Conservation (phyloP, 2,113 vertebrate genomes). For the Pungitius pungitius region DNA sequence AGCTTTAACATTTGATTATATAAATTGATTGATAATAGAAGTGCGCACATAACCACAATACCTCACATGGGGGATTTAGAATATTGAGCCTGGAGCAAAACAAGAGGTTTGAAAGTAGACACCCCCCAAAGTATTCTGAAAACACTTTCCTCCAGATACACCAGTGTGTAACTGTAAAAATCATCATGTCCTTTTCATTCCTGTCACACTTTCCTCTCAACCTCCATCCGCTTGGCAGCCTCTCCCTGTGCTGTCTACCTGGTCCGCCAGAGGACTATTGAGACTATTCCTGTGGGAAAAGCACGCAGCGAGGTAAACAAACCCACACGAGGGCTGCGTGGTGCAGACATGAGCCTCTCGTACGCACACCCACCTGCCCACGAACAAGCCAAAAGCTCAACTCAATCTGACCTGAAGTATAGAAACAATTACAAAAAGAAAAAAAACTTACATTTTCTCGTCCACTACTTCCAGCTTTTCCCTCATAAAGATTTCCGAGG, state of each 20-base stretch:
- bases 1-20: background rate
- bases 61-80: background rate
- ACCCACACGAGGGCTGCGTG: conserved; percentile 4
- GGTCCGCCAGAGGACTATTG: background rate
- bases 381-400: conserved; percentile 16
- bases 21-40: background rate
- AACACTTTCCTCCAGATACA: background rate
- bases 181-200: background rate
- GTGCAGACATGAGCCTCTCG: background rate
- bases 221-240: background rate
- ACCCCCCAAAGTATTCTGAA: background rate
- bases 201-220: background rate
- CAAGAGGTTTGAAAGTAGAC: background rate
- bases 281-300: conserved; percentile 21
- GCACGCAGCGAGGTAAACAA: conserved; percentile 39
- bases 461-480: conserved; percentile 15
- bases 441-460: conserved; percentile 39
- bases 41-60: background rate
- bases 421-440: background rate
- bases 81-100: background rate
- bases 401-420: background rate
- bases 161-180: background rate
- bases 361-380: background rate
- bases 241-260: conserved; percentile 1
- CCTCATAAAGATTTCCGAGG: background rate